phyloP scores from a whole-genome alignment of 2,888 invertebrate genomes.

The Macrostomum cliftonense region DNA sequence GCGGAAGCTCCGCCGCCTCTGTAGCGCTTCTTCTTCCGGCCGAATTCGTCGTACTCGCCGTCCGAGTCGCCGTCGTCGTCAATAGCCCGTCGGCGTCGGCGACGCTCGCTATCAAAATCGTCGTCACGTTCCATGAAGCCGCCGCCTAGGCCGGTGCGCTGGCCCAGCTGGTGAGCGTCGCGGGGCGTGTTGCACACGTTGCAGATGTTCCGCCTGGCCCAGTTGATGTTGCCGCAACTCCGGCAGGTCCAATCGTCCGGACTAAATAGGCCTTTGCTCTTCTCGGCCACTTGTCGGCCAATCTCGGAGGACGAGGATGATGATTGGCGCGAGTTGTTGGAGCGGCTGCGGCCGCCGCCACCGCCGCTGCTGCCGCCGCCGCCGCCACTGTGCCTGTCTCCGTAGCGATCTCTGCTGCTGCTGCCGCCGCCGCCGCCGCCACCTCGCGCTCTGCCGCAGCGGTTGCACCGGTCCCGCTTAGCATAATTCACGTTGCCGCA shows the following conservation, averaged over 20 bases:
- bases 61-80: slow-evolving; percentile 58
- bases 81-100: slow-evolving; percentile 30
- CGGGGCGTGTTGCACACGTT: slow-evolving; percentile 97
- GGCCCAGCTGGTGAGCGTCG: slow-evolving; percentile 66
- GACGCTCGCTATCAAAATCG: slow-evolving; percentile 90
- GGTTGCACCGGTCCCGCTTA: slow-evolving; percentile 66
- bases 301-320: slow-evolving; percentile 58
- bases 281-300: slow-evolving; percentile 91
- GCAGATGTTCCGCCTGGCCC: slow-evolving; percentile 83
- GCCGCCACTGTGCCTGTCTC: neutral
- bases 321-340: neutral
- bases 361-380: neutral
- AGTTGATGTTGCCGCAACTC: slow-evolving; percentile 93
- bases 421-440: neutral
- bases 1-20: slow-evolving; percentile 4
- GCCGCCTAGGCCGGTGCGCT: slow-evolving; percentile 45
- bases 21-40: slow-evolving; percentile 39
- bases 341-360: neutral
- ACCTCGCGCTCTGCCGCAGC: slow-evolving; percentile 55
- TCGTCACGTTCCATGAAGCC: slow-evolving; percentile 73
- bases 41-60: slow-evolving; percentile 80
- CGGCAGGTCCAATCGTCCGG: slow-evolving; percentile 96
- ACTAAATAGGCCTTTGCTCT: slow-evolving; percentile 79
- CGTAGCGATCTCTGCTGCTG: neutral
- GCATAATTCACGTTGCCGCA: slow-evolving; percentile 91